These are phyloP conservation scores for Cepaea nemoralis DNA, from an alignment of 1,140 invertebrate species.

Conservation along the genomic window DNA sequence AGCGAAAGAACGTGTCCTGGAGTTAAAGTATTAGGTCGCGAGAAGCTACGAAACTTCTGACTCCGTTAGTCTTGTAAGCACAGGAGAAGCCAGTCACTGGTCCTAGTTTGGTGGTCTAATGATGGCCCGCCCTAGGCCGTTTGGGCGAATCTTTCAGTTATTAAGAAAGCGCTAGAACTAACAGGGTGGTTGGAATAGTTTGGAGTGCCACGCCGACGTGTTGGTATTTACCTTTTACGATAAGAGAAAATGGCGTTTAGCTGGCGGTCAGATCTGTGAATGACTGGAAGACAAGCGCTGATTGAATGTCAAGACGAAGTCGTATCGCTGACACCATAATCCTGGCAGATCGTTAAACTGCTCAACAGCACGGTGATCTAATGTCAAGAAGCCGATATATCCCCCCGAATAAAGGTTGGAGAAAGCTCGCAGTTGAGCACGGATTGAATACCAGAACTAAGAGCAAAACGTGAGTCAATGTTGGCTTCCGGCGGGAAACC, in stretches of 20 bases:
- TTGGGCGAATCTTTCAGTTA: not conserved
- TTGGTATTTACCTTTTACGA: not conserved
- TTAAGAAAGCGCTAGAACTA: constrained; percentile 4
- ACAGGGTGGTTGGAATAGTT: constrained; percentile 10
- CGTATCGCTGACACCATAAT: not conserved
- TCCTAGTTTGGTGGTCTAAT: constrained; percentile 27
- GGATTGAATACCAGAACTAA: not conserved
- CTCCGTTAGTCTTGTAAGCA: not conserved
- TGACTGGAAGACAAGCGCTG: constrained; percentile 5
- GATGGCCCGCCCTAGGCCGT: constrained; percentile 14
- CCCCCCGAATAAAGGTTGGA: constrained; percentile 13
- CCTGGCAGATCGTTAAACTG: constrained; percentile 17
- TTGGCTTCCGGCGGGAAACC: constrained; percentile 9
- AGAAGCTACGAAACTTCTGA: not conserved
- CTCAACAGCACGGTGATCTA: constrained; percentile 23
- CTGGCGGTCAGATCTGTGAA: constrained; percentile 7
- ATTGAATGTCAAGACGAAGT: constrained; percentile 31
- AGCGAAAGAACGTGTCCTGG: not conserved
- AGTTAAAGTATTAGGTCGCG: constrained; percentile 7
- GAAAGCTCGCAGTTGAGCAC: constrained; percentile 29
- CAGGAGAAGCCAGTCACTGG: not conserved
- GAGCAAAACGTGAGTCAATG: not conserved
- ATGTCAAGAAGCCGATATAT: constrained; percentile 25
- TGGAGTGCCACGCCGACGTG: not conserved
- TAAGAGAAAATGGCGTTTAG: constrained; percentile 10